Conservation (phyloP, 2,113 vertebrate species). For the Proterorhinus semilunaris region DNA sequence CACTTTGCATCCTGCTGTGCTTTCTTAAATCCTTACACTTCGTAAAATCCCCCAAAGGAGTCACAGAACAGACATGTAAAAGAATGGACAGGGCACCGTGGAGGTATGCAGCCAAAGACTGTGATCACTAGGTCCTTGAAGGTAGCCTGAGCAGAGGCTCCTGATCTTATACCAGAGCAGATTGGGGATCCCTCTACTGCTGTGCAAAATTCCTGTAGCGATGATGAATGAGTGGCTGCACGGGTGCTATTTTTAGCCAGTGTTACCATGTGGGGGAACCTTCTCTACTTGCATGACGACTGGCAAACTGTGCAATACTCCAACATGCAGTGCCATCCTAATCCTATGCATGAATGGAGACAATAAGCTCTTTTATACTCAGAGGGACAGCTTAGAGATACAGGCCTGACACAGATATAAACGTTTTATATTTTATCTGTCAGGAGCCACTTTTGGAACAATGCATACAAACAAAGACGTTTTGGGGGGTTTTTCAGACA, state of each 20-base stretch:
- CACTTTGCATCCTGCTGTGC: constrained; percentile 2
- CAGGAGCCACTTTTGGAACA: not conserved
- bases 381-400: constrained; percentile 11
- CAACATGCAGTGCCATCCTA: constrained; percentile 20
- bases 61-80: not conserved
- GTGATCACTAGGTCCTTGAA: not conserved
- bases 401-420: not conserved
- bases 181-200: constrained; percentile 17
- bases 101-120: not conserved
- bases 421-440: not conserved
- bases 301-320: constrained; percentile 24
- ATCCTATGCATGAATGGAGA: constrained; percentile 34
- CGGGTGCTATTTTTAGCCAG: constrained; percentile 60
- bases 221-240: constrained; percentile 24
- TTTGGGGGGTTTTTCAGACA: too few species aligned
- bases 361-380: constrained; percentile 21
- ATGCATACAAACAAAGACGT: too few species aligned
- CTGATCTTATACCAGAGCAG: not conserved
- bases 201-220: constrained; percentile 23
- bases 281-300: constrained; percentile 13
- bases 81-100: not conserved
- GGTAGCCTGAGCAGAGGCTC: not conserved
- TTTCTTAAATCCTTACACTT: constrained; percentile 15
- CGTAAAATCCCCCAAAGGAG: not conserved
- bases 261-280: constrained; percentile 64